Conservation (phyloP, 2,113 vertebrate genomes). For the Pseudorectes ferrugineus region DNA sequence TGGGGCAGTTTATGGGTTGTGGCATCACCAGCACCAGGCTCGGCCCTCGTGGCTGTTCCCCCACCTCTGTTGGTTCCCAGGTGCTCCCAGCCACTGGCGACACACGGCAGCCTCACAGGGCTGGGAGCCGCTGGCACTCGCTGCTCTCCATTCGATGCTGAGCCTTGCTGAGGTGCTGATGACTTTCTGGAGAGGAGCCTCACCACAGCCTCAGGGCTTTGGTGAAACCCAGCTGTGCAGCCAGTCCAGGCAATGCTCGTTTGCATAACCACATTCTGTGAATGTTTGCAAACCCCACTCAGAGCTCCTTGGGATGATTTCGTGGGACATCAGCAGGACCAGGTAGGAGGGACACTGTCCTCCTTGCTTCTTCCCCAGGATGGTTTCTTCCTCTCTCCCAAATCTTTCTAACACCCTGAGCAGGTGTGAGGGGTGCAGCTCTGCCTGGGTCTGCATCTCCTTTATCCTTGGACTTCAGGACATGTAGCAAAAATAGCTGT, state of each 20-base stretch:
- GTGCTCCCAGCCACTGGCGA: background rate
- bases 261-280: background rate
- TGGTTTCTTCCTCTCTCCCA: background rate
- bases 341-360: background rate
- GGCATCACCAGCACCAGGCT: background rate
- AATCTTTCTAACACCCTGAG: background rate
- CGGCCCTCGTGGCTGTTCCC: accelerated
- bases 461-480: constrained; percentile 56
- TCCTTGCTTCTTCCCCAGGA: background rate
- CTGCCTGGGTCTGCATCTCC: background rate
- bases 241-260: accelerated
- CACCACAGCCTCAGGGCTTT: background rate
- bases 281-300: background rate
- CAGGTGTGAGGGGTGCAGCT: background rate
- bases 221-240: background rate
- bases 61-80: accelerated
- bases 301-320: background rate
- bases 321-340: background rate
- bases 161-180: accelerated
- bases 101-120: accelerated
- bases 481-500: constrained; percentile 15
- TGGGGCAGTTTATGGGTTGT: accelerated
- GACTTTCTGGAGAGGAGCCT: background rate
- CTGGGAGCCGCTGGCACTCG: accelerated
- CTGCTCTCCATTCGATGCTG: accelerated